Evolutionary conservation across 2,888 invertebrate species (phyloP), one percentile per base, ranked within the genome.

Genomic region (Nomada hirtipes): DNA sequence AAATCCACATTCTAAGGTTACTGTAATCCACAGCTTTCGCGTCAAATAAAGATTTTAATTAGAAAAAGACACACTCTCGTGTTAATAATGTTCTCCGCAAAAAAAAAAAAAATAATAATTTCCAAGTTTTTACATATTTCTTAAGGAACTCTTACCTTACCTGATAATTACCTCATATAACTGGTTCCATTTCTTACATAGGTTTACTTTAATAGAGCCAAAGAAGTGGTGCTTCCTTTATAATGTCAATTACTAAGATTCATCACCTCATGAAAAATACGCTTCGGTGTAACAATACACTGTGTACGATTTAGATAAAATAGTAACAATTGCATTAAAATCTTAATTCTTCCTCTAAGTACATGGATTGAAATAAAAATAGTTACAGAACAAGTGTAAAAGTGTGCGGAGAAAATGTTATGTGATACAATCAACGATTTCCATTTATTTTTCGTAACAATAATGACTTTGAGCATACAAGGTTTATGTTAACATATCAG

Each of bases 1-100:
- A 90, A 90, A 90, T 90, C 91, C 89, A 91, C 91, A 88, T 88
- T 86, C 77, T 84, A 76, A 83, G 81, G 82, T 85, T 87, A 88
- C 63, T 73, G 80, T 64, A 79, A 79, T 82, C 79, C 76, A 76
- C 67, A 85, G 76, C 76, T 81, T 86, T 86, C 88, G 86, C 83
- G 83, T 86, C 76, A 76, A 85, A 67, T 69, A 57, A 42, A 70
- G 71, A 69, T 69, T 84, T 47, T 65, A 84, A 72, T 76, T 73
- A 80, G 71, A 36, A 36, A 36, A 36, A 7, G 36, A 78, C 71
- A 79, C 80, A 76, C 83, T 85, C 83, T 84, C 74, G 80, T 69
- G 71, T 72, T 63, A 70, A 59, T 74, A 65, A 57, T 72, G 26
- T 76, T 80, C 83, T 87, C 86, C 81, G 84, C 78, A 83, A 79